A percentile compares a stretch with the other conserved stretches of the same genome.
Evolutionary conservation across 30 jellyfish, hydroid and myxozoan species (phyloP).

Genomic region (Aurelia sp.): DNA sequence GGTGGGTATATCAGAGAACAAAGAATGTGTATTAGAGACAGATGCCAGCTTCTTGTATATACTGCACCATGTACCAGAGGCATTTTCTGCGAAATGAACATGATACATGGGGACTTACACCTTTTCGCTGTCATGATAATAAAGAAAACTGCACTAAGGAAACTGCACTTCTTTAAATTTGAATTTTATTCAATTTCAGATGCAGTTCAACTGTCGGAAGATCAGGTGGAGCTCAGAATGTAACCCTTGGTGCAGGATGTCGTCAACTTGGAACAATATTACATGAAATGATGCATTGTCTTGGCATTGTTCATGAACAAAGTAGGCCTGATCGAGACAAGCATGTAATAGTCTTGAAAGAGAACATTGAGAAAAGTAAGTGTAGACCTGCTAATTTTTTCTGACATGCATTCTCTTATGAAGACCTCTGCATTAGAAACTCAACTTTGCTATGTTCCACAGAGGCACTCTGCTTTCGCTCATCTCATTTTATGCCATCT

Average conservation of each 20-base stretch:
- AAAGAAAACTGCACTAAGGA: no score
- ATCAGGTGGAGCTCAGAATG: slow-evolving; percentile 80
- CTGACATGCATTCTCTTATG: neutral
- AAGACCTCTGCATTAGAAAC: neutral
- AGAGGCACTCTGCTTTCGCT: no score
- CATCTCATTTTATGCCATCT: no score
- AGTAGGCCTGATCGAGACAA: slow-evolving; percentile 78
- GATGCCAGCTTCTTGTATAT: no score
- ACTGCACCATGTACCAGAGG: no score
- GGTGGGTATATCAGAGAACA: no score
- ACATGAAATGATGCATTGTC: slow-evolving; percentile 81
- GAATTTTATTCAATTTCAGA: slow-evolving; percentile 29
- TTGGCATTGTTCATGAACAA: slow-evolving; percentile 77
- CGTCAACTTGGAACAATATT: slow-evolving; percentile 73
- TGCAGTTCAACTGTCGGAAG: slow-evolving; percentile 96
- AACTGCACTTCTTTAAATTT: neutral
- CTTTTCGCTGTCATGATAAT: no score
- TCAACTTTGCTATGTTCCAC: neutral
- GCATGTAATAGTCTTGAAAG: slow-evolving; percentile 27
- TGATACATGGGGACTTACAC: no score
- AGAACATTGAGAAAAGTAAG: slow-evolving; percentile 52
- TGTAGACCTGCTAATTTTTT: neutral
- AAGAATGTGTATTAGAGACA: no score
- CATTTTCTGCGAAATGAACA: no score
- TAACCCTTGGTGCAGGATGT: slow-evolving; percentile 86